Base-by-base conservation (phyloP, 2,113 vertebrate species). In the Heterotis niloticus region DNA sequence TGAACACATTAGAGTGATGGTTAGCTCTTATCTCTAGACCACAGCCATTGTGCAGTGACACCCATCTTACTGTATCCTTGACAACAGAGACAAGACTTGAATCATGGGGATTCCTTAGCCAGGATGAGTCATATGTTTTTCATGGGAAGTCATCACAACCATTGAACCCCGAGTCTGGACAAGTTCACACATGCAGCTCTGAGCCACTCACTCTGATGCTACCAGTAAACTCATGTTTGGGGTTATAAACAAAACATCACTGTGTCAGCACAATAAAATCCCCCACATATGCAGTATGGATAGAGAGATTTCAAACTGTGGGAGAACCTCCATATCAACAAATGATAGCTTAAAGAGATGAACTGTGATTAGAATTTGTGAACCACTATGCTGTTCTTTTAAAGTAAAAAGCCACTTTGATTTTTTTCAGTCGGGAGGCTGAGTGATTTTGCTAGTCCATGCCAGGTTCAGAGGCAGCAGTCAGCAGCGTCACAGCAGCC, bases 41-140 rank as follows among this genome's bases (percentile, higher is more conserved):
- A 2, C 29, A 20, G 69, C 20, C 29, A 29, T 23, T 68, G 20
- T 24, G 51, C 76, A 7, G 24, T 56, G 62, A 23, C 51, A n/a
- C 34, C 34, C 34, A 4, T 44, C 34, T 7, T 44, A 44, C 34
- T 44, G 34, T 44, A 44, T 44, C 34, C 18, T 56, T n/a, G 44
- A 24, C 44, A 54, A 44, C 28, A 77, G 44, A 23, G 5, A 17
- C 44, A 54, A 14, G 20, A 57, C 44, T 24, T n/a, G 34, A 52
- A 0, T 11, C 29, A 74, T 59, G 23, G 56, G 11, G 54, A 80
- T 74, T 82, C 81, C 75, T 82, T 64, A 73, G 67, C 64, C 29
- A 29, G 44, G 34, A 70, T 83, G 84, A 84, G 79, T 88, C 85
- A 89, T 82, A 82, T 88, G 82, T 90, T 88, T 86, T 84, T 86